Percentiles rank a stretch among this genome's conserved stretches.
Evolutionary conservation across 2,888 invertebrate species (phyloP).

Genomic region (Pristionchus maxplancki): DNA sequence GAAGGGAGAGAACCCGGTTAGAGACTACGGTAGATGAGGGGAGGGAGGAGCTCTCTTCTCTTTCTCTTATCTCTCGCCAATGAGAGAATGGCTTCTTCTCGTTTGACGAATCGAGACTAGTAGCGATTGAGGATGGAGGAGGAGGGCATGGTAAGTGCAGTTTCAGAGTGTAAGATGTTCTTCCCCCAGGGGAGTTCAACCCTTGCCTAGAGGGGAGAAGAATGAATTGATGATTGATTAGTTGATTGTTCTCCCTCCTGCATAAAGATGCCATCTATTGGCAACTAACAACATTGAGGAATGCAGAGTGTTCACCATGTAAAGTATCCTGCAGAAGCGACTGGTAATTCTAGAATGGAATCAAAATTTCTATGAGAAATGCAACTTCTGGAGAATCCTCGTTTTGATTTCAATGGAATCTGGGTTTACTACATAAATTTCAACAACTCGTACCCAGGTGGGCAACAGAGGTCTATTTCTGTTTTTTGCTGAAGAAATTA

Average conservation of each 20-base stretch:
- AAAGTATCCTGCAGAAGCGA: background rate
- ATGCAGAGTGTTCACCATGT: background rate
- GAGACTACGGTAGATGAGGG: slow-evolving; percentile 33
- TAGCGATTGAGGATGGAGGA: background rate
- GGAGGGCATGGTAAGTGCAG: background rate
- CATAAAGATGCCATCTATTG: background rate
- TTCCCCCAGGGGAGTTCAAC: background rate
- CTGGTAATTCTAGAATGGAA: too few relatives aligned
- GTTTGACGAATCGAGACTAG: background rate
- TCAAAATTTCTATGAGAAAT: too few relatives aligned
- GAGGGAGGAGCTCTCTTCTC: background rate
- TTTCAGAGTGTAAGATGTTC: background rate
- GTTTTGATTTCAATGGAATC: too few relatives aligned
- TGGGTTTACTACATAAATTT: too few relatives aligned
- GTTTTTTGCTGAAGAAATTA: too few relatives aligned
- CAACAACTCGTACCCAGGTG: too few relatives aligned
- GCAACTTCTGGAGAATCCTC: too few relatives aligned
- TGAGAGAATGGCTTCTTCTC: background rate
- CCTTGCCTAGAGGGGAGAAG: background rate
- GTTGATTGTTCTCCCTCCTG: background rate
- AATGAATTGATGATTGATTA: slow-evolving; percentile 23
- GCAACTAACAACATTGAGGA: slow-evolving; percentile 8
- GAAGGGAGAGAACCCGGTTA: slow-evolving; percentile 22
- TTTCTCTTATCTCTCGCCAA: background rate
- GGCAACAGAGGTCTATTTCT: too few relatives aligned